Percentiles rank a stretch among this genome's conserved stretches.
Conservation (phyloP, 2,797 vertebrate genomes). For the Enoplosus armatus region DNA sequence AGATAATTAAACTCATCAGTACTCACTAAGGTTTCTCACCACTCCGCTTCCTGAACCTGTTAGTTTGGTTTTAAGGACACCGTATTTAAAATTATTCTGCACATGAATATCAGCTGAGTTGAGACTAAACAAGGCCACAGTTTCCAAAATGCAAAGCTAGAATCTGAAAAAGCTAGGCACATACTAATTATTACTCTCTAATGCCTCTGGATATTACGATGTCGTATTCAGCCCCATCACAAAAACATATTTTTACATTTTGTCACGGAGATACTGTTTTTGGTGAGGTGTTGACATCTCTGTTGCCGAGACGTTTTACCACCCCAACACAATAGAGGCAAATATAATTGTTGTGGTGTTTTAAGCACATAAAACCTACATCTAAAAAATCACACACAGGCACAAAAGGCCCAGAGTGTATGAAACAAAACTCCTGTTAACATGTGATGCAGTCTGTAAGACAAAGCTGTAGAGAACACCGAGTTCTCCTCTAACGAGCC, state of each 20-base stretch:
- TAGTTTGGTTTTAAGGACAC: background rate
- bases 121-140: background rate
- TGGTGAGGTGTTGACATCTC: background rate
- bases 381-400: background rate
- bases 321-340: background rate
- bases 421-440: background rate
- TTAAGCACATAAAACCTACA: background rate
- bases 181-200: background rate
- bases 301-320: background rate
- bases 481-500: constrained; percentile 62
- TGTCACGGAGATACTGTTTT: background rate
- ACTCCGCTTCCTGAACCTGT: background rate
- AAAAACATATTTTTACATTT: background rate
- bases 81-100: background rate
- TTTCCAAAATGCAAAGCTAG: background rate
- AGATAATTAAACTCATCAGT: background rate
- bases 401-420: background rate
- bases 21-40: background rate
- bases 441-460: constrained; percentile 25
- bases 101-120: background rate
- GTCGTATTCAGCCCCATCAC: background rate
- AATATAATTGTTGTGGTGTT: background rate
- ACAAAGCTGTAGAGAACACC: constrained; percentile 30
- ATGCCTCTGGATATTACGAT: background rate
- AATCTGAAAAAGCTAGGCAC: background rate